Conservation (phyloP, 2,797 vertebrate genomes). For the Vespertilio murinus region DNA sequence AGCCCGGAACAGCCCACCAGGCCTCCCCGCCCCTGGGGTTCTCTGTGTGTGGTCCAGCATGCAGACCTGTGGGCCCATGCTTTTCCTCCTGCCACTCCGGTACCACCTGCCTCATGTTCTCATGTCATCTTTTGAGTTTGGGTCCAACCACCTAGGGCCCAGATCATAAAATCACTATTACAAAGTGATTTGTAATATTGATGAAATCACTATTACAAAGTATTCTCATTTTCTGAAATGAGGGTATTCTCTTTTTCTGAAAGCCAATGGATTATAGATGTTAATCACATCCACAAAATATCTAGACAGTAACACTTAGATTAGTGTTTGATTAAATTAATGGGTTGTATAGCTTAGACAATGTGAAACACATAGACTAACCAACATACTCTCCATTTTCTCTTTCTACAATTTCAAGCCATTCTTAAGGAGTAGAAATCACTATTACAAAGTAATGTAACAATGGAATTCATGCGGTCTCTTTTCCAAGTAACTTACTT, state of each 20-base stretch:
- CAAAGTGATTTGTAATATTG: no score
- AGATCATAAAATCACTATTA: not conserved
- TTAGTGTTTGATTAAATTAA: not conserved
- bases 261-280: not conserved
- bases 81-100: not conserved
- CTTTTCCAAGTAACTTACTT: not conserved
- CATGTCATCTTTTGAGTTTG: not conserved
- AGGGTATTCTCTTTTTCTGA: not conserved
- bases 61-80: rapidly evolving
- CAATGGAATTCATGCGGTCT: not conserved
- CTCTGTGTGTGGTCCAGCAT: not conserved
- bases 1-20: not conserved
- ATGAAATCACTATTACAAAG: no score
- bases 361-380: not conserved
- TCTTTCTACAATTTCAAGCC: not conserved
- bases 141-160: not conserved
- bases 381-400: not conserved
- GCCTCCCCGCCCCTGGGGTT: not conserved
- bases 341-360: not conserved
- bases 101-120: not conserved
- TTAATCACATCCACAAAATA: not conserved
- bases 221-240: no score
- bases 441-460: not conserved
- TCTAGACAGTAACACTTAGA: not conserved
- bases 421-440: not conserved